Evolutionary conservation across 1,140 invertebrate species (phyloP).

Genomic region (Araneus ventricosus): DNA sequence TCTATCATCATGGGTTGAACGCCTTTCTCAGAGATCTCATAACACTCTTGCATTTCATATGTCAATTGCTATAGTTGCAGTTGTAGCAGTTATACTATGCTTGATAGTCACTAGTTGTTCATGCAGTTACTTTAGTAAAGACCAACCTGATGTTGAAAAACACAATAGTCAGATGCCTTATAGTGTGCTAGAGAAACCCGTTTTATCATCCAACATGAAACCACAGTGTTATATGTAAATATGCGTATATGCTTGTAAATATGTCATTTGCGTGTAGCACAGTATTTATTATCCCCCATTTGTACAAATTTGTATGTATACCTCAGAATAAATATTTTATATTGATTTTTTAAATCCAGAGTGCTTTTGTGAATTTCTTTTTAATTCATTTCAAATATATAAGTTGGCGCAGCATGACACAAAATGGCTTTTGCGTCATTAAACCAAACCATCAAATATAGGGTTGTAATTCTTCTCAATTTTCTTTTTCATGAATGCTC

Average conservation of each 20-base stretch:
- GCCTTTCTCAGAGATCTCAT: conserved; percentile 66
- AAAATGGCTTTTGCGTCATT: too few species aligned
- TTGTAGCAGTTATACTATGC: conserved; percentile 74
- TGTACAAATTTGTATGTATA: conserved; percentile 65
- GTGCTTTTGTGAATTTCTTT: too few species aligned
- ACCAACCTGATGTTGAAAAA: conserved; percentile 66
- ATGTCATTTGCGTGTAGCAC: conserved; percentile 53
- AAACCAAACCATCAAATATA: too few species aligned
- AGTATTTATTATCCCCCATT: conserved; percentile 61
- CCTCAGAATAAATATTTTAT: conserved; percentile 68
- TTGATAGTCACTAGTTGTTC: conserved; percentile 74
- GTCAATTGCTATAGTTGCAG: conserved; percentile 73
- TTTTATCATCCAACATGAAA: conserved; percentile 70
- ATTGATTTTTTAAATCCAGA: conserved; percentile 18
- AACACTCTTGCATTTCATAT: conserved; percentile 76
- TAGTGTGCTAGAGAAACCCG: conserved; percentile 55
- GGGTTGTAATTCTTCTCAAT: too few species aligned
- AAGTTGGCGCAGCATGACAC: too few species aligned
- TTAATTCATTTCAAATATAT: too few species aligned
- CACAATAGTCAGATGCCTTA: conserved; percentile 69
- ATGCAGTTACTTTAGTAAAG: conserved; percentile 67
- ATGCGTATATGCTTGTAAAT: neutral
- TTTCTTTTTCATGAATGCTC: too few species aligned
- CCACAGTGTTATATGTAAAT: conserved; percentile 75
- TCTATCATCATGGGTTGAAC: conserved; percentile 68